Conservation (phyloP, 2,888 invertebrate species). For the Sinelater perroti region DNA sequence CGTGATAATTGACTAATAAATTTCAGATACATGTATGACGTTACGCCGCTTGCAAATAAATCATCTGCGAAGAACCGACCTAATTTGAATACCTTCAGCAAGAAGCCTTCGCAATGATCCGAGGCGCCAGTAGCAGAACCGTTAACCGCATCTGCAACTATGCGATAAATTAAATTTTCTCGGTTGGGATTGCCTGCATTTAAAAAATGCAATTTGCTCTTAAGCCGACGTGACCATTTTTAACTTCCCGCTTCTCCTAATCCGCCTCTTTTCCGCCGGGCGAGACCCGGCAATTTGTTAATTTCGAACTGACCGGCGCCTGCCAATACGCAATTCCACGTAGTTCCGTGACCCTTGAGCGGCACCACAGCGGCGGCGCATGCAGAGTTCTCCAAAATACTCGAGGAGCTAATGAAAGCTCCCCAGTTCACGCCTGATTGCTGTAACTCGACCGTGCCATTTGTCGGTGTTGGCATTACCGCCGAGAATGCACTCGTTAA, state of each 20-base stretch:
- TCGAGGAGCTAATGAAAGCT: constrained; percentile 9
- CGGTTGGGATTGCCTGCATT: constrained; percentile 8
- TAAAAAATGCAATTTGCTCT: constrained; percentile 13
- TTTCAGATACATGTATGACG: too few relatives aligned
- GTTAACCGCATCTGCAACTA: constrained; percentile 23
- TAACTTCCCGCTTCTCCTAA: not conserved
- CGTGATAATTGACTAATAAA: too few relatives aligned
- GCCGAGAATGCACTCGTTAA: too few relatives aligned
- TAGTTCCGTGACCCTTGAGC: not conserved
- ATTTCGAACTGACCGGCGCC: not conserved
- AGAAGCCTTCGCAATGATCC: not conserved
- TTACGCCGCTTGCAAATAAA: too few relatives aligned
- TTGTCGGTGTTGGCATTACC: constrained; percentile 9
- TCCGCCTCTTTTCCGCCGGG: not conserved
- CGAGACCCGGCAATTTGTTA: not conserved
- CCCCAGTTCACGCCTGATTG: constrained; percentile 15
- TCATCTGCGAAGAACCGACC: too few relatives aligned
- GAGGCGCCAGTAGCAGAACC: constrained; percentile 6
- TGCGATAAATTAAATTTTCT: constrained; percentile 25
- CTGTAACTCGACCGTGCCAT: constrained; percentile 9
- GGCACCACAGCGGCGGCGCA: not conserved
- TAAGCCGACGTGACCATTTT: constrained; percentile 20
- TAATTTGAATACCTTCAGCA: not conserved
- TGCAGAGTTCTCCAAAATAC: not conserved
- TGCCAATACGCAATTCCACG: not conserved